Conservation (phyloP, 1,140 invertebrate genomes). For the Diabrotica undecimpunctata region DNA sequence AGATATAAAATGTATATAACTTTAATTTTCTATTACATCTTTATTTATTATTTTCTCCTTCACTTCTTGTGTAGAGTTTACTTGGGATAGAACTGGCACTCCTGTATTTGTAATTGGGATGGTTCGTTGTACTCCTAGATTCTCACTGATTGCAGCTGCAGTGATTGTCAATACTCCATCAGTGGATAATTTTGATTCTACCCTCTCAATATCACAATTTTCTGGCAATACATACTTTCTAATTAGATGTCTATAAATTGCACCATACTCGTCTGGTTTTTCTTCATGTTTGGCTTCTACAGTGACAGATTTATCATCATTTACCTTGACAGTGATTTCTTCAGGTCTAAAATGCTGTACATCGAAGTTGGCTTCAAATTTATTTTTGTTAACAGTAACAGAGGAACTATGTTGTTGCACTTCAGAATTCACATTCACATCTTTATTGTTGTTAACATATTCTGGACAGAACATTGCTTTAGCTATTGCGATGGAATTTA, state of each 20-base stretch:
- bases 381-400: conserved; percentile 48
- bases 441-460: too few relatives aligned
- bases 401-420: conserved; percentile 18
- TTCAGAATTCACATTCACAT: too few relatives aligned
- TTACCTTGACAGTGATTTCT: conserved; percentile 59
- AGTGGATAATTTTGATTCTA: conserved; percentile 58
- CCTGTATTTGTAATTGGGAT: background rate
- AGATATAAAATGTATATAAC: too few relatives aligned
- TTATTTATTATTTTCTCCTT: too few relatives aligned
- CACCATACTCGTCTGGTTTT: conserved; percentile 61
- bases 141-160: conserved; percentile 49
- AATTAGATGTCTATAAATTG: conserved; percentile 63
- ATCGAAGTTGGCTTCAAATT: conserved; percentile 43
- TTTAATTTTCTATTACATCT: too few relatives aligned
- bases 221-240: conserved; percentile 62
- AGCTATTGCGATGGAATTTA: too few relatives aligned
- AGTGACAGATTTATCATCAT: conserved; percentile 59
- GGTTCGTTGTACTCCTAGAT: background rate
- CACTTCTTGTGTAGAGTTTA: background rate
- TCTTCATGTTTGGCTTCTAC: conserved; percentile 73
- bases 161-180: conserved; percentile 61
- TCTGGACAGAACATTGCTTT: too few relatives aligned
- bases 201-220: conserved; percentile 52
- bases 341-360: conserved; percentile 53
- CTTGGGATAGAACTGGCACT: background rate